These are phyloP conservation scores for Agonum fuliginosum DNA, from an alignment of 2,888 invertebrate species.

Conservation along the genomic window DNA sequence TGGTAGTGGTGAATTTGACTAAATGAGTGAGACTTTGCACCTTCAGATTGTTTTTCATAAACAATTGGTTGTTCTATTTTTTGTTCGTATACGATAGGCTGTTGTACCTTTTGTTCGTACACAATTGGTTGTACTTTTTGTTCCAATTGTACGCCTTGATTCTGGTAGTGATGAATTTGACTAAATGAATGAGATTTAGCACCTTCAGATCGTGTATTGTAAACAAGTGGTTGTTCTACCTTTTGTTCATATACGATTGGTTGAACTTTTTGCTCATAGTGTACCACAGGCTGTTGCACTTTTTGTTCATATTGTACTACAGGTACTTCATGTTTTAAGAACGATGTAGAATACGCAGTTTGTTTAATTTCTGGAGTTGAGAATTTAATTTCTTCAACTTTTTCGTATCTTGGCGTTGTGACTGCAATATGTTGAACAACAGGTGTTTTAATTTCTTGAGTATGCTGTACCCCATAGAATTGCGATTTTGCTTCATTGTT, in stretches of 20 bases:
- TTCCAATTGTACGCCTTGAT: not conserved
- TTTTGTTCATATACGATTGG: conserved; percentile 12
- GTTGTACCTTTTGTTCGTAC: conserved; percentile 49
- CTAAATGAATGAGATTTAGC: not conserved
- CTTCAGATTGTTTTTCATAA: conserved; percentile 10
- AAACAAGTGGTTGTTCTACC: conserved; percentile 51
- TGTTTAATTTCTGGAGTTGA: conserved; percentile 4
- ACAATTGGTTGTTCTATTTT: not conserved
- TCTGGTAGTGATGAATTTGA: not conserved
- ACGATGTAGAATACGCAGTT: not conserved
- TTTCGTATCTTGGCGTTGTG: not conserved
- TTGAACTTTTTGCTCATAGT: not conserved
- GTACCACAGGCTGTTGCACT: not conserved
- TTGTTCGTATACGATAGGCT: not conserved
- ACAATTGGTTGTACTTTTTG: conserved; percentile 46
- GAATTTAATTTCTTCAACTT: not conserved
- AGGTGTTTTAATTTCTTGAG: conserved; percentile 33
- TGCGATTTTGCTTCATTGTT: not conserved
- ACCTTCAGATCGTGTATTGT: conserved; percentile 9
- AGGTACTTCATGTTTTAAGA: not conserved
- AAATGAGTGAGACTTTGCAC: not conserved
- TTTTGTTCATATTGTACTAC: conserved; percentile 7
- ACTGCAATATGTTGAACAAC: not conserved
- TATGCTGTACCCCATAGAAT: conserved; percentile 15
- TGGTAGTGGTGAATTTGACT: not conserved